phyloP scores from a whole-genome alignment of 1,140 invertebrate genomes.

The Eumeta japonica region DNA sequence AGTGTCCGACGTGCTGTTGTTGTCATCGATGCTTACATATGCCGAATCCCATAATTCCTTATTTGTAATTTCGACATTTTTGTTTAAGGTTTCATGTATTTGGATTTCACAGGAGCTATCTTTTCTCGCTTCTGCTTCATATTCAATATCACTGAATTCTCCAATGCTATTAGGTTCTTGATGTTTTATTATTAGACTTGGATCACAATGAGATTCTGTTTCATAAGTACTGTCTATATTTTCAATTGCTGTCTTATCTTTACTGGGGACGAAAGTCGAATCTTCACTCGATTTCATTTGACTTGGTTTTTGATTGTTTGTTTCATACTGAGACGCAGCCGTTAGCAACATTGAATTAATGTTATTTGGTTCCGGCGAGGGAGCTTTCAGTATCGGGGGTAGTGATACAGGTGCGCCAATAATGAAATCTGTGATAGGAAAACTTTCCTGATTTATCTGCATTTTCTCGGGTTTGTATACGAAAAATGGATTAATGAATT shows the following conservation, averaged over 20 bases:
- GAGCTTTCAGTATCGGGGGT: conserved; percentile 28
- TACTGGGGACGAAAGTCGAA: too few relatives aligned
- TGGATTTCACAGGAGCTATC: not conserved
- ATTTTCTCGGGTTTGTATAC: conserved; percentile 22
- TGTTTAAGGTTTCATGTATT: not conserved
- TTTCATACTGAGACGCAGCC: not conserved
- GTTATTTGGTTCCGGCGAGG: conserved; percentile 25
- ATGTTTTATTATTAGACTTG: too few relatives aligned
- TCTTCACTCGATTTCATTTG: too few relatives aligned
- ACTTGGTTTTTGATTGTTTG: too few relatives aligned
- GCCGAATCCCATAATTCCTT: conserved; percentile 54
- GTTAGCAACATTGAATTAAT: conserved; percentile 7
- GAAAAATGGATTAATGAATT: conserved; percentile 39
- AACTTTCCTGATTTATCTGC: conserved; percentile 15
- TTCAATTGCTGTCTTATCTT: not conserved
- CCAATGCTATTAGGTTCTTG: too few relatives aligned
- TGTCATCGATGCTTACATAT: conserved; percentile 55
- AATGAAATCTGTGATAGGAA: conserved; percentile 42
- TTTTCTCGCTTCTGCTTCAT: too few relatives aligned
- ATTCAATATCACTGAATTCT: too few relatives aligned
- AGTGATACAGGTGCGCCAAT: conserved; percentile 54
- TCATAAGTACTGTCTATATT: not conserved
- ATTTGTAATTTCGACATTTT: conserved; percentile 21
- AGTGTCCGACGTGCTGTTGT: conserved; percentile 37
- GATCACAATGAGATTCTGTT: not conserved